These are phyloP conservation scores for Pterocles burchelli DNA, from an alignment of 2,113 vertebrate species.

Conservation along the genomic window DNA sequence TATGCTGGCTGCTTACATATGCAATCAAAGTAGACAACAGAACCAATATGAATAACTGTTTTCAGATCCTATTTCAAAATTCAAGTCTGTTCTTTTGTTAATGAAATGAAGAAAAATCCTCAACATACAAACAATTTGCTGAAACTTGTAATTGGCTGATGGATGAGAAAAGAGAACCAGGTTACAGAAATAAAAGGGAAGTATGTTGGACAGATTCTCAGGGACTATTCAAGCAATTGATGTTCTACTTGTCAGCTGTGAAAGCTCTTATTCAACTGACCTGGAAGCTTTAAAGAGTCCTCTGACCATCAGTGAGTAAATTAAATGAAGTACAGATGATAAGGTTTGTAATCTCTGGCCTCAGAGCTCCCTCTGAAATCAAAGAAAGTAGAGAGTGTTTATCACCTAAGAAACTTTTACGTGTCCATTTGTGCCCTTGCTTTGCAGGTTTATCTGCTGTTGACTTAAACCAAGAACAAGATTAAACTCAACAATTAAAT, in stretches of 20 bases:
- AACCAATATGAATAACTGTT: background rate
- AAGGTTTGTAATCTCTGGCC: background rate
- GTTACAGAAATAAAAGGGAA: background rate
- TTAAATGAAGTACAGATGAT: background rate
- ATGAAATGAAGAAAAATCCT: background rate
- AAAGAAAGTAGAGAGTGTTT: background rate
- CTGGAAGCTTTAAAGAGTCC: background rate
- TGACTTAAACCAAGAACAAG: slow-evolving; percentile 17
- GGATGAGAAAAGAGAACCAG: background rate
- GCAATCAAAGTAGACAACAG: background rate
- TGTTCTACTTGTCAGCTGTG: background rate
- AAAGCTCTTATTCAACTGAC: background rate
- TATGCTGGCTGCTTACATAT: background rate
- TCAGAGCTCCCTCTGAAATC: background rate
- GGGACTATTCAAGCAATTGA: background rate
- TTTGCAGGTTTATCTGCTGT: slow-evolving; percentile 17
- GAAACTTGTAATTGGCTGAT: background rate
- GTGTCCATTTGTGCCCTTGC: background rate
- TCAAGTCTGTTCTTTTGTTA: background rate
- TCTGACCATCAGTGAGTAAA: background rate
- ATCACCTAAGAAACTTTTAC: background rate
- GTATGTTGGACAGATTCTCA: background rate
- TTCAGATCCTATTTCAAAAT: background rate
- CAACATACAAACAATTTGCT: background rate
- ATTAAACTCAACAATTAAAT: background rate